Percentiles rank a stretch among this genome's conserved stretches.
These are phyloP conservation scores for Semotilus atromaculatus DNA, from an alignment of 2,797 vertebrate genomes.

Conservation along the genomic window DNA sequence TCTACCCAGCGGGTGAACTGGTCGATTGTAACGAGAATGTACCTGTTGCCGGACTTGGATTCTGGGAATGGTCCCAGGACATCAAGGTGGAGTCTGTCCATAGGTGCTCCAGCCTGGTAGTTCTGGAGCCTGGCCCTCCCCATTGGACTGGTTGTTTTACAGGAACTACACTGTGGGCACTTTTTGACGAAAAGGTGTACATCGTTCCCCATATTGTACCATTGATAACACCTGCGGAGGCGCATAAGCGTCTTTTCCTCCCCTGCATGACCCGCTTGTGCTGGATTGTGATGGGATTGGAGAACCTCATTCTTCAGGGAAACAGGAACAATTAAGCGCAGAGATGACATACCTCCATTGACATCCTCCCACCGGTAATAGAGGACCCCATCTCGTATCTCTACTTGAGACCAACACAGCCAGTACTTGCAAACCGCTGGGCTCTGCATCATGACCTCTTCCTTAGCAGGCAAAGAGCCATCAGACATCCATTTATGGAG, in stretches of 20 bases:
- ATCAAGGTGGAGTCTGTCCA: conserved; percentile 48
- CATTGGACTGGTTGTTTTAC: background rate
- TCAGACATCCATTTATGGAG: no score
- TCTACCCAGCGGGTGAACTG: conserved; percentile 46
- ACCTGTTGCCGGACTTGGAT: conserved; percentile 43
- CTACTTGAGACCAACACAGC: no score
- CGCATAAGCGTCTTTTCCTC: conserved; percentile 30
- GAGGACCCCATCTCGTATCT: no score
- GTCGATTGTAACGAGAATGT: conserved; percentile 43
- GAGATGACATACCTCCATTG: background rate
- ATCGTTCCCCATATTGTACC: conserved; percentile 49
- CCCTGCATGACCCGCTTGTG: conserved; percentile 36
- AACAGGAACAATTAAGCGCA: background rate
- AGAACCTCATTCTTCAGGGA: conserved; percentile 26
- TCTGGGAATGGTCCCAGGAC: conserved; percentile 40
- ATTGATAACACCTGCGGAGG: conserved; percentile 19
- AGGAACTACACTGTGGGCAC: conserved; percentile 23
- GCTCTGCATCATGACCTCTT: no score
- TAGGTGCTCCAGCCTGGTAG: conserved; percentile 39
- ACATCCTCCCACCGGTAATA: no score
- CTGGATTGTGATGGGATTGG: background rate
- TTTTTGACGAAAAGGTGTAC: conserved; percentile 32
- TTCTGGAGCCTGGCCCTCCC: conserved; percentile 43
- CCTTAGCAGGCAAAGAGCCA: background rate
- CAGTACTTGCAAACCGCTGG: no score